A percentile compares a stretch with the other conserved stretches of the same genome.
Evolutionary conservation across 2,113 vertebrate genomes (phyloP).

Genomic region (Phaetusa simplex): DNA sequence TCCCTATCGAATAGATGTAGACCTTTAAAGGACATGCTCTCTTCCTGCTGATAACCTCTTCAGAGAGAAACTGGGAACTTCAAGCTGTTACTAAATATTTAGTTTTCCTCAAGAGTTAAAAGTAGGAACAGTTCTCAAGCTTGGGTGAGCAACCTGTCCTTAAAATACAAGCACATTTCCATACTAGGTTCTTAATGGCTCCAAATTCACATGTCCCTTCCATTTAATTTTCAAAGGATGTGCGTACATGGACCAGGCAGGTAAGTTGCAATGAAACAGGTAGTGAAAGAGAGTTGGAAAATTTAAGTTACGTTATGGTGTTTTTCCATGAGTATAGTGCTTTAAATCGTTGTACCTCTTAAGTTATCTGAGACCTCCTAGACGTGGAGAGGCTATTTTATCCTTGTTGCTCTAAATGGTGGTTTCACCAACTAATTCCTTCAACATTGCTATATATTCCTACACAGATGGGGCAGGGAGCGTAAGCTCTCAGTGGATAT

Average conservation of each 20-base stretch:
- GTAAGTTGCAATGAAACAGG: background rate
- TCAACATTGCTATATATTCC: background rate
- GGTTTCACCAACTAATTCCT: background rate
- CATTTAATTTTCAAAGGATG: background rate
- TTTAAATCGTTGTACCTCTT: background rate
- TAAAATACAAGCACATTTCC: background rate
- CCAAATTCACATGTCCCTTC: background rate
- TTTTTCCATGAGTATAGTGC: background rate
- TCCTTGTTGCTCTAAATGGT: background rate
- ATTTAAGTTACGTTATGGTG: background rate
- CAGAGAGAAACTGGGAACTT: slow-evolving; percentile 4
- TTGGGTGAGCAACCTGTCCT: background rate
- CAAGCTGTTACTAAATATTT: slow-evolving; percentile 38
- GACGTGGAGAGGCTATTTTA: background rate
- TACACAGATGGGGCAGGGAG: fast-evolving
- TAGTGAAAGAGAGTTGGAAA: background rate
- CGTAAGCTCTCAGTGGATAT: background rate
- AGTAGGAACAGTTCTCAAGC: background rate
- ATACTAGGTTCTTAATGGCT: background rate
- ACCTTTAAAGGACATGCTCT: background rate
- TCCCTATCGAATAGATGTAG: background rate
- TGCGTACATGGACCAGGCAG: background rate
- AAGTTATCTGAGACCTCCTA: background rate
- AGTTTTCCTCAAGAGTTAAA: background rate
- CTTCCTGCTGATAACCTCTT: slow-evolving; percentile 46